These are phyloP conservation scores for Myzus persicae DNA, from an alignment of 1,140 invertebrate species.

Conservation along the genomic window DNA sequence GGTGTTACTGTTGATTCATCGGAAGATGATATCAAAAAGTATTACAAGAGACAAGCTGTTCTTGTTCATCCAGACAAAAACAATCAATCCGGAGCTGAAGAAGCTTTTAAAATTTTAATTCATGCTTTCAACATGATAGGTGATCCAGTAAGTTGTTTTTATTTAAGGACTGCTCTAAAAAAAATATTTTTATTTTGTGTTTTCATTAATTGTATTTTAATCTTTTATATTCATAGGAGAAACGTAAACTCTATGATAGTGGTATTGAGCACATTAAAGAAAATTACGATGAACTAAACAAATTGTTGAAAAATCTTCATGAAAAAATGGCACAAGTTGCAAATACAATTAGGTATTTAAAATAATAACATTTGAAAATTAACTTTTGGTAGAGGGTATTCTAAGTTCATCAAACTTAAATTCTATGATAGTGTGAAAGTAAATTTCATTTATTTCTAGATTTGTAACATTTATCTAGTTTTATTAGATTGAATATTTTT, in stretches of 20 bases:
- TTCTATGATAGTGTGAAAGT: neutral
- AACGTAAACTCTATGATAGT: conserved; percentile 77
- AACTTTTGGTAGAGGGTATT: neutral
- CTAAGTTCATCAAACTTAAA: neutral
- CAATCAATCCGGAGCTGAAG: conserved; percentile 90
- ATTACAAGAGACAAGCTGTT: conserved; percentile 89
- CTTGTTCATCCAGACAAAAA: conserved; percentile 96
- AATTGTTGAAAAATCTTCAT: conserved; percentile 83
- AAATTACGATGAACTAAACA: conserved; percentile 82
- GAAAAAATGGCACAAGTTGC: conserved; percentile 93
- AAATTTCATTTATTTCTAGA: neutral
- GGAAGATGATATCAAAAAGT: conserved; percentile 93
- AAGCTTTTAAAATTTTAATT: conserved; percentile 94
- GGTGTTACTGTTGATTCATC: conserved; percentile 85
- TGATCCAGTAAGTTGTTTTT: conserved; percentile 74
- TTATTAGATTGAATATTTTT: neutral
- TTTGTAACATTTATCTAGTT: too few species aligned
- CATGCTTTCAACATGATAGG: conserved; percentile 94
- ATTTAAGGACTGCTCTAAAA: neutral
- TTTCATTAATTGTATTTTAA: neutral
- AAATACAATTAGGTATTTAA: conserved; percentile 77
- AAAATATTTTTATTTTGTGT: conserved; percentile 38
- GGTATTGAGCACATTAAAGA: conserved; percentile 81
- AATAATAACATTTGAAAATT: neutral
- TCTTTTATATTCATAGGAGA: conserved; percentile 70